Conservation (phyloP, 2,888 invertebrate genomes). For the Eupsilia transversa region DNA sequence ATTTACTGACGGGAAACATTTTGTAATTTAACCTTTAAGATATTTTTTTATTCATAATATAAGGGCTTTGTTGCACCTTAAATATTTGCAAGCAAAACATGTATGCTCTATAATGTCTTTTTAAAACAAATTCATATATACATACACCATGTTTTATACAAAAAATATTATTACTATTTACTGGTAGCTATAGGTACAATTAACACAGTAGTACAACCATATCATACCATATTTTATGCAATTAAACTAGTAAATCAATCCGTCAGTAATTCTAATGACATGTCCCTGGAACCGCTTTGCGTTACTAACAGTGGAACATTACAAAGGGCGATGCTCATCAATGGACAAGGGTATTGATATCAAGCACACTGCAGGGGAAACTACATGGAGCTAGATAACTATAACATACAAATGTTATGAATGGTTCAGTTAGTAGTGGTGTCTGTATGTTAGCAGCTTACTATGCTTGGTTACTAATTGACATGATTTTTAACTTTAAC, state of each 20-base stretch:
- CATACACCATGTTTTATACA: too few species aligned
- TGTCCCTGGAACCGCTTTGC: neutral
- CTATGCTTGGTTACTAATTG: too few species aligned
- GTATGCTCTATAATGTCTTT: too few species aligned
- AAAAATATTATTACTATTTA: too few species aligned
- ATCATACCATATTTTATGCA: neutral
- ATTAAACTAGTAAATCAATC: constrained; percentile 2
- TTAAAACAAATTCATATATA: too few species aligned
- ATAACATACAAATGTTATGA: neutral
- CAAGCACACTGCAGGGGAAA: neutral
- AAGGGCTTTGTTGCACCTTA: too few species aligned
- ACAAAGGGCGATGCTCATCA: constrained; percentile 1
- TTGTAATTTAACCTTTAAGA: too few species aligned
- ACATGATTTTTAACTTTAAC: neutral
- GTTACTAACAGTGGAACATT: neutral
- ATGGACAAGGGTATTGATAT: constrained; percentile 21
- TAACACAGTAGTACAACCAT: too few species aligned
- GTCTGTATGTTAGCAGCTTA: neutral
- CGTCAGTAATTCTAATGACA: neutral
- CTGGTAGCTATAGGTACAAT: too few species aligned
- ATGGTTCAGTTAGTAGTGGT: neutral
- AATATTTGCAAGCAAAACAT: too few species aligned
- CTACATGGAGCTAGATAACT: neutral
- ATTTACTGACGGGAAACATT: too few species aligned
- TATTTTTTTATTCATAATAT: too few species aligned